Evolutionary conservation across 2,113 vertebrate species (phyloP).

Genomic region (Prolemur simus): DNA sequence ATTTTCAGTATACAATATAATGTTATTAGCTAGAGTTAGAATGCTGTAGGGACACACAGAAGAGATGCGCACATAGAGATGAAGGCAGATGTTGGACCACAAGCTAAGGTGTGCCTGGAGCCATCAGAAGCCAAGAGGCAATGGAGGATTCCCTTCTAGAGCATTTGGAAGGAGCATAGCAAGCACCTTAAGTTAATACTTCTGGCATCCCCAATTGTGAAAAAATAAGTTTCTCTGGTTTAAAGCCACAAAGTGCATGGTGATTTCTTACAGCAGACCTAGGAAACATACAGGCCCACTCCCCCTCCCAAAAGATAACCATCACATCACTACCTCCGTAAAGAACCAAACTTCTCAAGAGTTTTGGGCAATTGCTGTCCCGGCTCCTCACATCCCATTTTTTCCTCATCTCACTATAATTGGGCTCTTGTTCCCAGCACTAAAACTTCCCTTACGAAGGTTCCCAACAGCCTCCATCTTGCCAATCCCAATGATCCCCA

Average conservation of each 20-base stretch:
- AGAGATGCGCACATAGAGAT: not conserved
- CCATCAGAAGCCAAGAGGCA: not conserved
- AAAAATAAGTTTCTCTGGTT: not conserved
- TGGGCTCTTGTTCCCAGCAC: not conserved
- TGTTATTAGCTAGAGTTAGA: not conserved
- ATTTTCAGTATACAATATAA: not conserved
- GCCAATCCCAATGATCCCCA: not conserved
- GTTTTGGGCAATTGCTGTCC: too few relatives aligned
- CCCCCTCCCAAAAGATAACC: fast-evolving
- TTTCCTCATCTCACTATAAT: not conserved
- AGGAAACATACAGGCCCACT: not conserved
- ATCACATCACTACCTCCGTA: not conserved
- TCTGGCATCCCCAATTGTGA: not conserved
- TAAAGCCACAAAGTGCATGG: not conserved
- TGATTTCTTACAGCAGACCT: not conserved
- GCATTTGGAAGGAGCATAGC: not conserved
- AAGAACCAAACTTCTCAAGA: too few relatives aligned
- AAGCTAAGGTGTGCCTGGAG: not conserved
- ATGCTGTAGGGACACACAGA: not conserved
- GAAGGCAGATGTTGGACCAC: not conserved
- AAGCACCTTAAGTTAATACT: not conserved
- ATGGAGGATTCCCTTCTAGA: too few relatives aligned
- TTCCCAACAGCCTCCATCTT: not conserved
- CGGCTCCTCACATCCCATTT: not conserved
- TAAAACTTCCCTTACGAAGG: not conserved